A percentile compares a stretch with the other conserved stretches of the same genome.
Evolutionary conservation across 2,797 vertebrate species (phyloP).

Genomic region (Girardinus metallicus): DNA sequence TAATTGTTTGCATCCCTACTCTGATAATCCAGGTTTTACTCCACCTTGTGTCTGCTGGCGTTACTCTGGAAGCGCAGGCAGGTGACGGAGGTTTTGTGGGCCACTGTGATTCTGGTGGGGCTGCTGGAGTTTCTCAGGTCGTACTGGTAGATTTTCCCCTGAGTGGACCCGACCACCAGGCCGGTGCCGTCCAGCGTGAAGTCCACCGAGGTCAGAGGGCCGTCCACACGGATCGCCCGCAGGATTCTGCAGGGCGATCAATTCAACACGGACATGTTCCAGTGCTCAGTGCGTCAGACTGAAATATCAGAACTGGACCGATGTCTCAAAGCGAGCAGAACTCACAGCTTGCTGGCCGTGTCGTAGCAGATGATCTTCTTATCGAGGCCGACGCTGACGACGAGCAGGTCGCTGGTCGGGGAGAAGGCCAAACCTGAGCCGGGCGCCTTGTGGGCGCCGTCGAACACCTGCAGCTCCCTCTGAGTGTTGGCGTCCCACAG

Average conservation of each 20-base stretch:
- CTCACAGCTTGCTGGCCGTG: slow-evolving; percentile 90
- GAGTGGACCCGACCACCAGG: slow-evolving; percentile 91
- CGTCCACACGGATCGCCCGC: slow-evolving; percentile 87
- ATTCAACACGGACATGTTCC: neutral
- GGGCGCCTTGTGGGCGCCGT: slow-evolving; percentile 91
- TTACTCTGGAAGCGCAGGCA: slow-evolving; percentile 90
- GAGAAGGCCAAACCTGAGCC: slow-evolving; percentile 93
- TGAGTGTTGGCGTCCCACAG: slow-evolving; percentile 96
- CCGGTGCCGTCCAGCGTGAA: slow-evolving; percentile 94
- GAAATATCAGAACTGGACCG: neutral
- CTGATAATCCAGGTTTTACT: neutral
- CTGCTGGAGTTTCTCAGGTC: slow-evolving; percentile 93
- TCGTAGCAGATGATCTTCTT: slow-evolving; percentile 98
- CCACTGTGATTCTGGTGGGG: slow-evolving; percentile 85
- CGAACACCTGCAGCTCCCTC: slow-evolving; percentile 88
- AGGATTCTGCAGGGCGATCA: slow-evolving; percentile 81
- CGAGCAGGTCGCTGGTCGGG: slow-evolving; percentile 91
- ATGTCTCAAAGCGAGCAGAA: neutral
- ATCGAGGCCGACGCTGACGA: slow-evolving; percentile 94
- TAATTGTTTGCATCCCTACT: neutral
- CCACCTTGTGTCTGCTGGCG: slow-evolving; percentile 70
- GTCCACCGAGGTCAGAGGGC: slow-evolving; percentile 92
- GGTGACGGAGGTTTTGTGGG: slow-evolving; percentile 94
- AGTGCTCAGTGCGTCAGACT: neutral
- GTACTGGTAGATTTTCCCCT: slow-evolving; percentile 94